Evolutionary conservation across 2,113 vertebrate species (phyloP), one percentile per base, ranked within the genome.

Genomic region (Callocephalon fimbriatum): DNA sequence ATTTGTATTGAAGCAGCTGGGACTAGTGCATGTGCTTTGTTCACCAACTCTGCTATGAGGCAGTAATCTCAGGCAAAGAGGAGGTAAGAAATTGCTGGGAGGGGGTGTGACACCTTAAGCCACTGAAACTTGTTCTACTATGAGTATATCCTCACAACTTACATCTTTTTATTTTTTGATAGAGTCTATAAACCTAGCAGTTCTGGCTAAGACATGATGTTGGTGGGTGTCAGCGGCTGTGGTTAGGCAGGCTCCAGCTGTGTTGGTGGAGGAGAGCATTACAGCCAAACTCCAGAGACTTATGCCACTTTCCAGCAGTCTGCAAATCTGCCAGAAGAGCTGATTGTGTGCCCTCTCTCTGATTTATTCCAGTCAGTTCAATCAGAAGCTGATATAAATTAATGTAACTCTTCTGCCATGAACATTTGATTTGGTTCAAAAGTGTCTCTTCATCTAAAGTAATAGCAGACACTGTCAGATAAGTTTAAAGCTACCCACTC

Each of bases 361-460:
- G 91, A 96, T 97, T 96, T 95, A 97, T 93, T 95, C 63, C 66
- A 92, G 82, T 92, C 71, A 62, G 79, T 92, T 95, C 93, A 91
- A 80, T 95, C 94, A 95, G 93, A 53, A 90, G 54, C 88, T 86
- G 95, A 88, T 97, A 86, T 58, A 96, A 97, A 97, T 97, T 95
- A 90, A 93, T 66, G 67, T 83, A 95, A 62, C 82, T 92, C 91
- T 88, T 92, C 61, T 86, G 83, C 91, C 3, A 1, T 74, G 83
- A 95, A 70, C 75, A 45, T 95, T 93, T 86, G 79, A 92, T 88
- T 86, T 95, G 83, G 59, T 95, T 90, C 94, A 76, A n/a, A 96
- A 95, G 93, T 70, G 67, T 95, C 88, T 93, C 91, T 88, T 95
- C 80, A 86, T 67, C 86, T 77, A 84, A 75, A 95, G 75, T 97